Conservation (phyloP, 2,888 invertebrate genomes). For the Cheiracanthium punctorium region DNA sequence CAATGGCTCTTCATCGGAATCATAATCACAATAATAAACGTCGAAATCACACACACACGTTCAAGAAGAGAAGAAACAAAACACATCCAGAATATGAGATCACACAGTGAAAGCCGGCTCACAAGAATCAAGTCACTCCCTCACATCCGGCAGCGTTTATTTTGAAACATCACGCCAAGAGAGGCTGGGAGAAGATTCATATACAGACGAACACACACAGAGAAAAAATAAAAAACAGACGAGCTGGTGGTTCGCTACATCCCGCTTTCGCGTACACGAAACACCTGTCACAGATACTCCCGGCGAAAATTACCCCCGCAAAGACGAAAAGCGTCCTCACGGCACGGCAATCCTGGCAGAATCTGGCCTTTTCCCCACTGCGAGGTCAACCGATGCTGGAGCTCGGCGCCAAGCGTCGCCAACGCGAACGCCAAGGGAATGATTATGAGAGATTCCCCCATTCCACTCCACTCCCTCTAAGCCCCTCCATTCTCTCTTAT, state of each 20-base stretch:
- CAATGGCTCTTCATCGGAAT: too few relatives aligned
- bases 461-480: too few relatives aligned
- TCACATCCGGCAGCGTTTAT: conserved; percentile 9
- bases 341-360: neutral
- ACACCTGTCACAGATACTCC: neutral
- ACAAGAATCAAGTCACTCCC: neutral
- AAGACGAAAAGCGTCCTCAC: neutral
- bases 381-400: neutral
- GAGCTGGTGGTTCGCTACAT: neutral
- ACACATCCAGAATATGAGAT: neutral
- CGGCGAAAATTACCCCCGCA: neutral
- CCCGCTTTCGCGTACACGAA: neutral
- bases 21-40: too few relatives aligned
- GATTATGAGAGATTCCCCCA: too few relatives aligned
- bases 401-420: neutral
- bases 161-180: neutral
- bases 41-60: too few relatives aligned
- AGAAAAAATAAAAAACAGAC: too few relatives aligned
- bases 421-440: neutral
- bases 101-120: neutral
- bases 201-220: neutral
- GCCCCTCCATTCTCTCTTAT: too few relatives aligned
- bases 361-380: neutral
- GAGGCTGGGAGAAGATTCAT: neutral
- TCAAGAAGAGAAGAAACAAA: too few relatives aligned